These are phyloP conservation scores for Microctenopoma stevenorrisi DNA, from an alignment of 2,797 vertebrate genomes.

Conservation along the genomic window DNA sequence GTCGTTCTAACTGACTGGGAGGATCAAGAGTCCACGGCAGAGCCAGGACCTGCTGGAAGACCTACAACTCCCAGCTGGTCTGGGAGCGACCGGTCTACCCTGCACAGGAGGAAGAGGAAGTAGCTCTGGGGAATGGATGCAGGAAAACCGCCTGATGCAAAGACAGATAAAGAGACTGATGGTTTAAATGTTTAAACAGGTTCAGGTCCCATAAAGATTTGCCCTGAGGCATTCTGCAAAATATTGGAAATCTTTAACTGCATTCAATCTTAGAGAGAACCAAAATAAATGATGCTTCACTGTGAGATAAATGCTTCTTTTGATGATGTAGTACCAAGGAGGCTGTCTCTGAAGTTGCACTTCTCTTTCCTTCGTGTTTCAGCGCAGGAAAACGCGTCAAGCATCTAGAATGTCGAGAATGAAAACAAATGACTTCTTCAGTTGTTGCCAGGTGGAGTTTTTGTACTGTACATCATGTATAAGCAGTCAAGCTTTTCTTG, in stretches of 20 bases:
- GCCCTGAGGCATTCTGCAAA: constrained; percentile 8
- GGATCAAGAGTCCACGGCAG: constrained; percentile 22
- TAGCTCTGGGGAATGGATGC: not conserved
- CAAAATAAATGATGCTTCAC: constrained; percentile 2
- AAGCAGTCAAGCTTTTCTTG: not conserved
- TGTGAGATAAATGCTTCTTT: not conserved
- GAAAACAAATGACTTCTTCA: not conserved
- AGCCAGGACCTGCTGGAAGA: constrained; percentile 51
- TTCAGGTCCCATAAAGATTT: not conserved
- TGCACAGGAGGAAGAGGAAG: constrained; percentile 43
- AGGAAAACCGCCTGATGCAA: not conserved
- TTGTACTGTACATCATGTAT: too few relatives aligned
- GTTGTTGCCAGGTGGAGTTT: not conserved
- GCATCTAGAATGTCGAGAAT: not conserved
- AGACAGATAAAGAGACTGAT: not conserved
- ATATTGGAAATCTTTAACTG: constrained; percentile 17
- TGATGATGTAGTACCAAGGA: constrained; percentile 13
- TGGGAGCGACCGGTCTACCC: constrained; percentile 29
- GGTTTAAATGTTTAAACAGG: constrained; percentile 4
- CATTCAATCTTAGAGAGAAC: constrained; percentile 9
- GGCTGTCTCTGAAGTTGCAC: constrained; percentile 11
- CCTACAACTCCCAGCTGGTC: constrained; percentile 51
- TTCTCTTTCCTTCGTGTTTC: constrained; percentile 1
- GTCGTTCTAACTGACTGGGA: not conserved
- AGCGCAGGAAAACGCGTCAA: not conserved